A percentile compares a stretch with the other conserved stretches of the same genome.
Conservation (phyloP, 1,140 invertebrate species). For the Andrena cerasifolii region DNA sequence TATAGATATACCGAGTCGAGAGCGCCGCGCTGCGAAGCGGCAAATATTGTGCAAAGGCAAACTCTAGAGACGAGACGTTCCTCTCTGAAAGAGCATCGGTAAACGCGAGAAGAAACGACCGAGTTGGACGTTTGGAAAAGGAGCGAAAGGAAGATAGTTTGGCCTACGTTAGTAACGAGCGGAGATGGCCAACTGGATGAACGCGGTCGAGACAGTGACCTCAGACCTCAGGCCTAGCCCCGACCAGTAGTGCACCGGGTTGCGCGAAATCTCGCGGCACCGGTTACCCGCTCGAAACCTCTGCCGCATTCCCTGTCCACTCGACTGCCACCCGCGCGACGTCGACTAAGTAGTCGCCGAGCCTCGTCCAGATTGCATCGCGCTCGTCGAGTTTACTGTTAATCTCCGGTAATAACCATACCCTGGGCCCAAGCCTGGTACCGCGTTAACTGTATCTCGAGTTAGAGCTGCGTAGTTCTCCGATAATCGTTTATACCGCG, state of each 20-base stretch:
- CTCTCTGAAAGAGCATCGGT: neutral
- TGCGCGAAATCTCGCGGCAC: neutral
- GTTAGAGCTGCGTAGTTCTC: neutral
- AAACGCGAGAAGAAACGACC: neutral
- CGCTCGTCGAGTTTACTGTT: neutral
- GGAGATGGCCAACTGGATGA: neutral
- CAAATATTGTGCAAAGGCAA: conserved; percentile 56
- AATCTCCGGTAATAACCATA: neutral
- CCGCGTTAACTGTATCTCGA: neutral
- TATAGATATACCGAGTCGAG: neutral
- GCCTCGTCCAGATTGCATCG: neutral
- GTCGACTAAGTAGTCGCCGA: neutral
- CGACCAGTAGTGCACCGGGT: too few relatives aligned
- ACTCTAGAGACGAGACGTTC: conserved; percentile 31
- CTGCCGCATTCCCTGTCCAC: too few relatives aligned
- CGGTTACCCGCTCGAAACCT: neutral
- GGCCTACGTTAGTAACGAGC: neutral
- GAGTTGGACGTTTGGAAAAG: neutral
- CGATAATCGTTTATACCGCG: neutral
- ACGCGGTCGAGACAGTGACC: too few relatives aligned
- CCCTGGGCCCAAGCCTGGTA: neutral
- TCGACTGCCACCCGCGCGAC: too few relatives aligned
- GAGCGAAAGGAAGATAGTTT: neutral
- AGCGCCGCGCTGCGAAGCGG: conserved; percentile 32
- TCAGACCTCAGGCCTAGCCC: too few relatives aligned